A percentile compares a stretch with the other conserved stretches of the same genome.
phyloP scores from a whole-genome alignment of 2,113 vertebrate species.

The Cottus gobio region DNA sequence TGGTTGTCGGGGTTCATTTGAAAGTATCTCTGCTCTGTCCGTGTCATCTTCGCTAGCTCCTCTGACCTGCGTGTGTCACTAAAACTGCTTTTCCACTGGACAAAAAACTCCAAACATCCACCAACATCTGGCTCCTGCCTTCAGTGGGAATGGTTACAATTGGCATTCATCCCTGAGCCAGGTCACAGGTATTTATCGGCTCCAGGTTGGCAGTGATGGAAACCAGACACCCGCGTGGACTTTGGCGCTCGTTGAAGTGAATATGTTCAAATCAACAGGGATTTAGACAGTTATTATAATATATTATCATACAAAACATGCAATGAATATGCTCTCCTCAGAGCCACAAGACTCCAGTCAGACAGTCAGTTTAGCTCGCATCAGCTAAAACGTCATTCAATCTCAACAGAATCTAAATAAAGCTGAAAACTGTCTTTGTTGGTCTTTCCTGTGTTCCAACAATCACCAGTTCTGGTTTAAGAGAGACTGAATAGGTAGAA shows the following conservation, averaged over 20 bases:
- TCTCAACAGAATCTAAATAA: neutral
- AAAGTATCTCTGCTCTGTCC: neutral
- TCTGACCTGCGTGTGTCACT: constrained; percentile 4
- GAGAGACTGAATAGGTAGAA: neutral
- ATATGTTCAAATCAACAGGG: neutral
- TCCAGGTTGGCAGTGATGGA: neutral
- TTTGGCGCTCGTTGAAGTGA: neutral
- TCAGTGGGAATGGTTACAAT: neutral
- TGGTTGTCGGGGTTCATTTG: constrained; percentile 28
- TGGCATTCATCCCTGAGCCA: neutral
- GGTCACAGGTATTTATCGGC: neutral
- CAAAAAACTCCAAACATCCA: neutral
- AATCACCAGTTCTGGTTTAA: neutral
- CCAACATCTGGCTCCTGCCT: neutral
- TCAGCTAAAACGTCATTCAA: too few relatives aligned
- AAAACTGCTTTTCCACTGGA: neutral
- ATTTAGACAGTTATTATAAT: neutral
- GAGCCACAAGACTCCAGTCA: neutral
- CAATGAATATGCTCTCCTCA: neutral
- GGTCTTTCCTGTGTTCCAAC: neutral
- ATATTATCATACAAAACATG: neutral
- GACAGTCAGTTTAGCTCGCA: neutral
- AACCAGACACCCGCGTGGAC: neutral
- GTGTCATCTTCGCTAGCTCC: neutral
- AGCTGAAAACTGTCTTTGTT: neutral